A percentile compares a stretch with the other conserved stretches of the same genome.
Conservation (phyloP, 1,140 invertebrate species). For the Diplogasteroides magnus region DNA sequence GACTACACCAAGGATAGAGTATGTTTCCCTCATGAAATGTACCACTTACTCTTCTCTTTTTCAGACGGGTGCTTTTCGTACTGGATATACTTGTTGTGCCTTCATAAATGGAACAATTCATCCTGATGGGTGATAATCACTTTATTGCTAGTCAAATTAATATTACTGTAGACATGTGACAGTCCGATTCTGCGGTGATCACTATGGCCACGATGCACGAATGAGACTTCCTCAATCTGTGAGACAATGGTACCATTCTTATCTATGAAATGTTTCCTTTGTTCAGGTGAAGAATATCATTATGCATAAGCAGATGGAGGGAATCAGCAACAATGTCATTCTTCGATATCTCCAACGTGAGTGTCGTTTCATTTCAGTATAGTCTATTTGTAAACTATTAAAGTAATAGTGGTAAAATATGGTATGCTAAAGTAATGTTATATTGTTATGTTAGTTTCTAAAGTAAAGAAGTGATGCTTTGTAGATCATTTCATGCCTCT, state of each 20-base stretch:
- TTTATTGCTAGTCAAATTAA: slow-evolving; percentile 2
- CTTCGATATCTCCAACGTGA: neutral
- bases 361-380: neutral
- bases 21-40: neutral
- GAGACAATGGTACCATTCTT: neutral
- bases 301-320: neutral
- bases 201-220: slow-evolving; percentile 27
- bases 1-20: neutral
- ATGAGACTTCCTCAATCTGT: slow-evolving; percentile 15
- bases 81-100: slow-evolving; percentile 22
- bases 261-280: neutral
- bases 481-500: slow-evolving; percentile 12
- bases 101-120: slow-evolving; percentile 28
- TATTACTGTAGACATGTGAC: slow-evolving; percentile 13
- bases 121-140: slow-evolving; percentile 15
- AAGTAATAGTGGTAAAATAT: neutral
- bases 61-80: slow-evolving; percentile 11
- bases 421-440: neutral
- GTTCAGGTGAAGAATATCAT: neutral
- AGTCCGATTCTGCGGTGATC: slow-evolving; percentile 24
- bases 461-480: neutral
- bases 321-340: neutral
- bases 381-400: neutral
- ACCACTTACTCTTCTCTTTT: neutral
- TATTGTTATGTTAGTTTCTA: neutral